Conservation (phyloP, 2,888 invertebrate genomes). For the Agrilus cyanescens region DNA sequence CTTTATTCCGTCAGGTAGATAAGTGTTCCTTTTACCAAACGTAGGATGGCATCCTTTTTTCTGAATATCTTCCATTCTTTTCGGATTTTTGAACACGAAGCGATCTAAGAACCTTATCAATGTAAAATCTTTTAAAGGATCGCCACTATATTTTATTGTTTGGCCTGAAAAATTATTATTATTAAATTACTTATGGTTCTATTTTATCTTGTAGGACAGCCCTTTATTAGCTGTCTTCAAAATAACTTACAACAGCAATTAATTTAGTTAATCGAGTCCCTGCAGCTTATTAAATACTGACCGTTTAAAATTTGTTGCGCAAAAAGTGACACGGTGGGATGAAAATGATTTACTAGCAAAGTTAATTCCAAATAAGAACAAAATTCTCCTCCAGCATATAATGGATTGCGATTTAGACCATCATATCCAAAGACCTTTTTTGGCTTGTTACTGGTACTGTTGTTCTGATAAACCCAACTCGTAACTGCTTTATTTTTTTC, state of each 20-base stretch:
- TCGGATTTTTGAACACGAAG: conserved; percentile 91
- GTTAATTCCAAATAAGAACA: conserved; percentile 66
- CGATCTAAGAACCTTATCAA: conserved; percentile 85
- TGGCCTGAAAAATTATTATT: conserved; percentile 42
- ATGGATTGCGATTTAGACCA: conserved; percentile 68
- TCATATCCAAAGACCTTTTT: conserved; percentile 43
- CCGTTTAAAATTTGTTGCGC: conserved; percentile 65
- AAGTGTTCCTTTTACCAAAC: conserved; percentile 54
- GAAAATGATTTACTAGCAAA: conserved; percentile 63
- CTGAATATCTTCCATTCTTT: conserved; percentile 45
- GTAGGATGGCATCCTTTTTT: conserved; percentile 48
- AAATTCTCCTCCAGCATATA: conserved; percentile 66
- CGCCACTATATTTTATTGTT: conserved; percentile 75
- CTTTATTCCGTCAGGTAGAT: conserved; percentile 57
- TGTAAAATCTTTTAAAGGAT: conserved; percentile 88
- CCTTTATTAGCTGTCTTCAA: no score
- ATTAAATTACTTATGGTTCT: conserved; percentile 1
- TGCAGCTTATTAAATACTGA: conserved; percentile 27
- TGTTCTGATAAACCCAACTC: conserved; percentile 25
- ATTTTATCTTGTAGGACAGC: no score
- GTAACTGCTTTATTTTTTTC: conserved; percentile 5
- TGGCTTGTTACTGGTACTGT: conserved; percentile 17
- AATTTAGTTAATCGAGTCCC: background rate
- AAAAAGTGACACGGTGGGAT: conserved; percentile 85
- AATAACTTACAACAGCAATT: no score